Evolutionary conservation across 2,113 vertebrate genomes (phyloP).

Genomic region (Ptilonorhynchus violaceus): DNA sequence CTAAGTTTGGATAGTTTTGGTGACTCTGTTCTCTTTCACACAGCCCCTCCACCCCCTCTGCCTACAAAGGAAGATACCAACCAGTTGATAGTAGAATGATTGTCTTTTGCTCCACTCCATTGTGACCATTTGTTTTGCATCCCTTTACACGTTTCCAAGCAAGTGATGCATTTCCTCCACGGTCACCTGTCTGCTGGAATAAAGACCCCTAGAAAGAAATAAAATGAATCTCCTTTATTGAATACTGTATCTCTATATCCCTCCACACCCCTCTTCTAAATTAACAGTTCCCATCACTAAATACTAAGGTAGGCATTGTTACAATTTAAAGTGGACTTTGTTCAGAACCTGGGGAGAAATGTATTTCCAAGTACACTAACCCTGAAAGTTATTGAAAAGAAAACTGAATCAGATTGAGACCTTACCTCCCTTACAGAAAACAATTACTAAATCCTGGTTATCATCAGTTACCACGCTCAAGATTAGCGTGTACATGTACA

Average conservation of each 20-base stretch:
- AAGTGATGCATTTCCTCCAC: conserved; percentile 70
- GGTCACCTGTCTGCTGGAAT: conserved; percentile 73
- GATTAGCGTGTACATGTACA: background rate
- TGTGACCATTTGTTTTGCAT: conserved; percentile 72
- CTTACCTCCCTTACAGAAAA: background rate
- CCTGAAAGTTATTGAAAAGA: background rate
- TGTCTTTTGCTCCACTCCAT: conserved; percentile 78
- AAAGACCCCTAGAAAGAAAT: conserved; percentile 76
- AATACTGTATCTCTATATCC: background rate
- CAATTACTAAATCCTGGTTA: background rate
- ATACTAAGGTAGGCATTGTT: background rate
- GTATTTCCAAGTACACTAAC: background rate
- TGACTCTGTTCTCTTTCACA: background rate
- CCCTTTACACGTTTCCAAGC: conserved; percentile 88
- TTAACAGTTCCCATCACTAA: background rate
- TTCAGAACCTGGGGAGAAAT: background rate
- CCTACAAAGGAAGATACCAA: conserved; percentile 55
- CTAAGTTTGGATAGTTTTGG: background rate
- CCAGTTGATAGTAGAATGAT: conserved; percentile 91
- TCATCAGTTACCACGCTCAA: background rate
- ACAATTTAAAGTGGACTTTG: background rate
- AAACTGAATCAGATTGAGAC: background rate
- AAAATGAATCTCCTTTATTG: background rate
- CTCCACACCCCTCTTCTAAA: background rate
- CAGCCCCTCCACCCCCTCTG: background rate